phyloP scores from a whole-genome alignment of 2,797 vertebrate species.

The Rhadinocentrus ornatus region DNA sequence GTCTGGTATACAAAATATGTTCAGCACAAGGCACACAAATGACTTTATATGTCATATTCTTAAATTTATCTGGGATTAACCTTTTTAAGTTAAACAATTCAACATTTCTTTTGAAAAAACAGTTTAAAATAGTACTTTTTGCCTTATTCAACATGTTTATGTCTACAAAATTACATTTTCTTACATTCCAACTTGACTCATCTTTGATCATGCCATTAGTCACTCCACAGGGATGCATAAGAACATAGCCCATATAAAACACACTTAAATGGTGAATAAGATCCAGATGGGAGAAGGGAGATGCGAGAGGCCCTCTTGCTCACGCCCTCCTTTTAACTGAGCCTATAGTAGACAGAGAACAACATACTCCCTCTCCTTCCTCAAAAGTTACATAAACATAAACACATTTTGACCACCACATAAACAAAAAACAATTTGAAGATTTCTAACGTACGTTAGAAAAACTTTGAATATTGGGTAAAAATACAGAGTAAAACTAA shows the following conservation, averaged over 20 bases:
- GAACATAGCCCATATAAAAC: conserved; percentile 31
- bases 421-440: neutral
- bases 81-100: neutral
- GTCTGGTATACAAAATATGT: no score
- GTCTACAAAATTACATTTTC: neutral
- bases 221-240: neutral
- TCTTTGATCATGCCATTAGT: conserved; percentile 5
- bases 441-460: neutral
- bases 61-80: neutral
- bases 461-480: neutral
- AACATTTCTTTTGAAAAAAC: neutral
- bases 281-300: conserved; percentile 67
- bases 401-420: conserved; percentile 44
- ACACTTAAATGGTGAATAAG: conserved; percentile 47
- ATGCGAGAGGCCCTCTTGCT: conserved; percentile 22
- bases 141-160: neutral
- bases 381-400: conserved; percentile 50
- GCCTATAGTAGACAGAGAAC: conserved; percentile 67
- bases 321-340: conserved; percentile 51
- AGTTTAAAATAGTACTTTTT: neutral
- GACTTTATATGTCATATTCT: neutral
- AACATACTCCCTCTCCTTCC: conserved; percentile 56
- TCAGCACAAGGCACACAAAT: no score
- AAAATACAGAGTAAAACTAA: neutral
- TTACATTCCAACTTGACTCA: conserved; percentile 14